Base-by-base conservation (phyloP, 2,797 vertebrate genomes). In the Mustela erminea region DNA sequence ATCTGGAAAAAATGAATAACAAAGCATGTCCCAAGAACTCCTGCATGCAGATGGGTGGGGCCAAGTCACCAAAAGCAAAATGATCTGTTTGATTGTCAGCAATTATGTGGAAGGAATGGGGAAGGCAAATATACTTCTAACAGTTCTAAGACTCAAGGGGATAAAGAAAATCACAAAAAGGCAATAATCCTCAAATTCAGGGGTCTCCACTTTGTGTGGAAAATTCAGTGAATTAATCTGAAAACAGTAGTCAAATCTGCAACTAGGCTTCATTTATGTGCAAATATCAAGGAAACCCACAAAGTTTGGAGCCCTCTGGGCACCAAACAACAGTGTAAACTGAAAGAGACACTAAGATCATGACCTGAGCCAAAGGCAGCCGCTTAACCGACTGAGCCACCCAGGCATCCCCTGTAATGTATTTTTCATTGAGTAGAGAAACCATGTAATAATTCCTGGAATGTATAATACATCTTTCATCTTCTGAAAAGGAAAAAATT, bases 191-290 rank as follows among this genome's bases (percentile, higher is more conserved):
- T 49, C 21, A 46, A 75, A 58, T 58, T 46, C 29, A 23, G 10
- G 25, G 2, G 3, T 46, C 46, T 54, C 2, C 21, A 46, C 7
- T 23, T 27, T 20, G 13, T 23, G 3, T 38, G 8, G 66, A 64
- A 21, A 49, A 17, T 43, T 70, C 32, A 60, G 12, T 23, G 25
- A 41, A 2, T n/a, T 72, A 13, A 60, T 23, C 25, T 41, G 64
- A 80, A 92, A 95, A 62, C 35, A 41, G 27, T 4, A 77, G 10
- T 20, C 23, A 56, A 52, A 60, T 58, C 35, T 21, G 3, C n/a
- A 43, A 27, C 3, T 2, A 5, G 15, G 2, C 62, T 62, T 32
- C 41, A 35, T 1, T 52, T 9, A 27, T 1, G 2, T 20, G 25
- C 25, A 12, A 52, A 15, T 7, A 20, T 2, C 9, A 38, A 7